A percentile compares a stretch with the other conserved stretches of the same genome.
Conservation (phyloP, 1,140 invertebrate genomes). For the honey bee (Apis mellifera) region Amel_HAv3.1 CM009933.2:6439001-6439500, state of each 20-base stretch:
- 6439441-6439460: too few species aligned
- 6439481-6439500: too few species aligned
- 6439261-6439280: not conserved
- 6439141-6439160: not conserved
- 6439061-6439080: too few species aligned
- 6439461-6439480: too few species aligned
- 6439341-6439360: too few species aligned
- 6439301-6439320: not conserved
- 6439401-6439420: too few species aligned
- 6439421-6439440: too few species aligned
- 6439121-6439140: not conserved
- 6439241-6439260: conserved; percentile 8
- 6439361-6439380: too few species aligned
- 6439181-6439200: not conserved
- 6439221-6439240: conserved; percentile 38
- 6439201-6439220: not conserved
- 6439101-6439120: not conserved
- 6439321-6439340: conserved; percentile 6
- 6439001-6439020: too few species aligned
- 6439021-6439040: too few species aligned
- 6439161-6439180: conserved; percentile 41
- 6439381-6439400: not conserved
- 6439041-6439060: too few species aligned
- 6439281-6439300: not conserved
- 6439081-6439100: not conserved